These are phyloP conservation scores for Lacerta agilis DNA, from an alignment of 2,797 vertebrate genomes.

Conservation along the genomic window DNA sequence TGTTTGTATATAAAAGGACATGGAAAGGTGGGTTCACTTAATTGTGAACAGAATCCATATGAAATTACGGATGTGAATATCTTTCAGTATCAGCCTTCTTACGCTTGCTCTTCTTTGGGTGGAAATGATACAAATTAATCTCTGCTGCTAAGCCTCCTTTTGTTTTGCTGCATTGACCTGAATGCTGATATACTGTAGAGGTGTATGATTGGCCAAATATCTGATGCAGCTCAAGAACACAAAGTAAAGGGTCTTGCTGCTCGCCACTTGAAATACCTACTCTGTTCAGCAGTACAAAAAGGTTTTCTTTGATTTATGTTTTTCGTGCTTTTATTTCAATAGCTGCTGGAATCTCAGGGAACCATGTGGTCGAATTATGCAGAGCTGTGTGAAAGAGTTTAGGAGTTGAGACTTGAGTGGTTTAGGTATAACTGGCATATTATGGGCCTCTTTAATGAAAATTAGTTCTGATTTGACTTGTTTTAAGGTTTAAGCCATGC, in stretches of 20 bases:
- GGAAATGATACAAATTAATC: constrained; percentile 24
- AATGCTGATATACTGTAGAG: constrained; percentile 35
- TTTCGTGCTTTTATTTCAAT: constrained; percentile 9
- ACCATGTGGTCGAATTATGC: background rate
- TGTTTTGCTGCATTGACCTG: constrained; percentile 47
- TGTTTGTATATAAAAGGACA: background rate
- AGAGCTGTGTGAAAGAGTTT: background rate
- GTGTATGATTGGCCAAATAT: constrained; percentile 31
- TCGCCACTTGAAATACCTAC: constrained; percentile 37
- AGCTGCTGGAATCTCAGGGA: background rate
- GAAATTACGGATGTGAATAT: constrained; percentile 24
- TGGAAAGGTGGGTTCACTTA: background rate
- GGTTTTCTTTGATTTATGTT: constrained; percentile 41
- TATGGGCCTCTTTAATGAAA: constrained; percentile 27
- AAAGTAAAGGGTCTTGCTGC: constrained; percentile 44
- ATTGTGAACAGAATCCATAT: background rate
- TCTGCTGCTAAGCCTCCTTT: constrained; percentile 49
- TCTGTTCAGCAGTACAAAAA: constrained; percentile 28
- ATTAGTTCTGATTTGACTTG: constrained; percentile 1
- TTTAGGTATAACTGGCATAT: background rate
- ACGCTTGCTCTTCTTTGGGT: background rate
- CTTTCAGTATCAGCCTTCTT: constrained; percentile 32
- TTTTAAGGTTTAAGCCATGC: background rate
- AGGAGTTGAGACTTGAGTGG: constrained; percentile 7
- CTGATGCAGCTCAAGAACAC: constrained; percentile 47